Percentiles rank a stretch among this genome's conserved stretches.
Evolutionary conservation across 2,888 invertebrate species (phyloP).

Genomic region (Chymomyza fuscimana): DNA sequence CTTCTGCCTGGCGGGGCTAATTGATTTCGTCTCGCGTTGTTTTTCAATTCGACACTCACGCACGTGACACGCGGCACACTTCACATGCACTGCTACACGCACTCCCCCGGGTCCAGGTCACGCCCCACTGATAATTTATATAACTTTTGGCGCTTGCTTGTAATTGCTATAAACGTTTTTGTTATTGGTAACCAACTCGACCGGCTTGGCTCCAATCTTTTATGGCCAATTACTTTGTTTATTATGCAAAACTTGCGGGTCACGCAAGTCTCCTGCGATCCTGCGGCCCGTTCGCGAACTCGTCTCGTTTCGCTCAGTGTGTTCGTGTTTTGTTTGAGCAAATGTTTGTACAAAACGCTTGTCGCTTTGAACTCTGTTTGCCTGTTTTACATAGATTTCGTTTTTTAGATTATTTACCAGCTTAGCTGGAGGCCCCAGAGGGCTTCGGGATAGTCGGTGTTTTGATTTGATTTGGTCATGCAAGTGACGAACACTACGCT

Average conservation of each 20-base stretch:
- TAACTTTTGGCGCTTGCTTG: conserved; percentile 23
- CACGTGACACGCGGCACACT: conserved; percentile 1
- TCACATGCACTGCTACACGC: conserved; percentile 7
- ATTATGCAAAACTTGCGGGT: conserved; percentile 59
- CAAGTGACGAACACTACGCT: neutral
- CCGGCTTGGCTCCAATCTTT: conserved; percentile 40
- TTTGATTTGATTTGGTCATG: conserved; percentile 31
- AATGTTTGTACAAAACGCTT: conserved; percentile 69
- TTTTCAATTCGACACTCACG: neutral
- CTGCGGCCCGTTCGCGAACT: neutral
- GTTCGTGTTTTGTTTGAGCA: conserved; percentile 61
- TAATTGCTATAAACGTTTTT: conserved; percentile 64
- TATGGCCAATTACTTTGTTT: conserved; percentile 73
- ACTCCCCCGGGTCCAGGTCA: neutral
- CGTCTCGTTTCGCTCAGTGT: neutral
- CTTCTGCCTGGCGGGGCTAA: neutral
- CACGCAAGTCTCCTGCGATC: conserved; percentile 1
- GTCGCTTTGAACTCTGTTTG: conserved; percentile 40
- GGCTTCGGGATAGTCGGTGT: conserved; percentile 25
- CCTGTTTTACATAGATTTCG: conserved; percentile 8
- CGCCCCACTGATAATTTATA: neutral
- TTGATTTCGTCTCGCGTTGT: neutral
- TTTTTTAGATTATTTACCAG: neutral
- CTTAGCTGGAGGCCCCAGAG: neutral
- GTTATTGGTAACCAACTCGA: conserved; percentile 11